Conservation (phyloP, 2,797 vertebrate genomes). For the Onychomys leucogaster region DNA sequence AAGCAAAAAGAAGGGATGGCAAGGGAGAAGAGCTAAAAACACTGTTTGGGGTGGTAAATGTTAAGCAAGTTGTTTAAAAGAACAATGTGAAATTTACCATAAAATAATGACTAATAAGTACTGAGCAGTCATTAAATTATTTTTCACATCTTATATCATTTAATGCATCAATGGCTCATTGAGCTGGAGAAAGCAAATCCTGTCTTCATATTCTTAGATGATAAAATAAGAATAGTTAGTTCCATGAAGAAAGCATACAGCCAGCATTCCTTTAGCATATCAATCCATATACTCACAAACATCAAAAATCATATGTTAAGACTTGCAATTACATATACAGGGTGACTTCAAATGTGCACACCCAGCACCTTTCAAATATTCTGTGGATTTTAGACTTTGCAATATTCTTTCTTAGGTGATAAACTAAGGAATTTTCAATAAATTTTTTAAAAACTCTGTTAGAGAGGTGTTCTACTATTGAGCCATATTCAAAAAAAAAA, state of each 20-base stretch:
- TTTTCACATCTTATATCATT: not conserved
- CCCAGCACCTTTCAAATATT: not conserved
- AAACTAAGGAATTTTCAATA: not conserved
- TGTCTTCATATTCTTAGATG: not conserved
- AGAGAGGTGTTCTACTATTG: not conserved
- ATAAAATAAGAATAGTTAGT: not conserved
- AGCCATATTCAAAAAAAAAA: not conserved
- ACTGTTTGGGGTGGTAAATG: not conserved
- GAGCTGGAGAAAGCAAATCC: not conserved
- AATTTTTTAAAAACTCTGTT: not conserved
- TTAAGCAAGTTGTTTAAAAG: not conserved
- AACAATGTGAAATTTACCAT: not conserved
- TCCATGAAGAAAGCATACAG: not conserved
- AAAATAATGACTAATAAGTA: slow-evolving; percentile 25
- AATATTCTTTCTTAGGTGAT: not conserved
- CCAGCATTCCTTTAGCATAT: not conserved
- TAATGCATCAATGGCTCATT: slow-evolving; percentile 26
- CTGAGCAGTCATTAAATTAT: not conserved
- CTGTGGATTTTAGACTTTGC: not conserved
- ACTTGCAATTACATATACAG: not conserved
- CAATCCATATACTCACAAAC: not conserved
- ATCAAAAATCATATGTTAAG: not conserved
- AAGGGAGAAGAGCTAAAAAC: not conserved
- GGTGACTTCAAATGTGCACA: not conserved
- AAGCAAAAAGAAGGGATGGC: not conserved